These are phyloP conservation scores for Nyctereutes procyonoides DNA, from an alignment of 2,113 vertebrate genomes.

Conservation along the genomic window DNA sequence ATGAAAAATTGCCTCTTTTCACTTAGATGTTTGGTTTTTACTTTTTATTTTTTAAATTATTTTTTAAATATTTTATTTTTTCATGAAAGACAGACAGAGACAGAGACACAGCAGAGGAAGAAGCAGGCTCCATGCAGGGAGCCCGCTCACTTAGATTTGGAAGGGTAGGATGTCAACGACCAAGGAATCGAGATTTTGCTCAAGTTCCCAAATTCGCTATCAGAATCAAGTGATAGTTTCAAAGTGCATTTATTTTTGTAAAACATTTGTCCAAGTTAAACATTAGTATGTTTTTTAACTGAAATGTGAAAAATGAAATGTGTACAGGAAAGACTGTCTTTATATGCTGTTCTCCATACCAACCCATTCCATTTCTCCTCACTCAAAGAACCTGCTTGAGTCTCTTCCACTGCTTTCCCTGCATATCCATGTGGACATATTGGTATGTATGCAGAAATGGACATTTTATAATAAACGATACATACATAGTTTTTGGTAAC, in stretches of 20 bases:
- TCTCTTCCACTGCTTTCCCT: neutral
- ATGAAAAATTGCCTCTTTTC: neutral
- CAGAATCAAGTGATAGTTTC: neutral
- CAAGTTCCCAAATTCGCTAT: neutral
- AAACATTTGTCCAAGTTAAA: neutral
- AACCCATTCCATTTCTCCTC: neutral
- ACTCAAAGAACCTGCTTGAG: neutral
- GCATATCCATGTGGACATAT: neutral
- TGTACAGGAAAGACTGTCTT: neutral
- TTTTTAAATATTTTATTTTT: no score
- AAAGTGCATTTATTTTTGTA: neutral
- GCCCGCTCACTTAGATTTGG: neutral
- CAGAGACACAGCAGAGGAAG: no score
- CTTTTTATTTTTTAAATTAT: no score
- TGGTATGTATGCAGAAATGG: neutral
- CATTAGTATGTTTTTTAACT: neutral
- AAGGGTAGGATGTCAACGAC: neutral
- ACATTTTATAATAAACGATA: neutral
- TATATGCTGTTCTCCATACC: neutral
- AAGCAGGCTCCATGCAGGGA: no score
- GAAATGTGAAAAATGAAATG: slow-evolving; percentile 1
- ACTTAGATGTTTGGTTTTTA: neutral
- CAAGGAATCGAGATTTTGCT: neutral
- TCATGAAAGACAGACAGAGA: no score
- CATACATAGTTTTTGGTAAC: neutral